Evolutionary conservation across 2,113 vertebrate species (phyloP), one percentile per base, ranked within the genome.

Genomic region (Nothobranchius kuhntae): DNA sequence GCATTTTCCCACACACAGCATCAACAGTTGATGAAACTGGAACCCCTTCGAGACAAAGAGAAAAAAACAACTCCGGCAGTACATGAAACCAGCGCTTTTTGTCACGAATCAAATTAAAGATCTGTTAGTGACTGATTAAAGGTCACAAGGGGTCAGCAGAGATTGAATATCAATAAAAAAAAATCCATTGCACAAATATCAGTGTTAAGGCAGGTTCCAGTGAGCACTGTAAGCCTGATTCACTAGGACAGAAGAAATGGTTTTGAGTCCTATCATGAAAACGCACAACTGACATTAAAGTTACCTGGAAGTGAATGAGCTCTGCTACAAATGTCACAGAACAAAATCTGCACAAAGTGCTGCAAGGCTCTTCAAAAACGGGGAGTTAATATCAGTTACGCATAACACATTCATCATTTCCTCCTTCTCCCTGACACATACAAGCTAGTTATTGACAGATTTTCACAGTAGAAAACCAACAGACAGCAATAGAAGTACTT

Each of bases 71-170:
- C 38, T 9, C 38, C 38, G 4, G 3, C 38, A 40, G 38, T 40
- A 61, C 56, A 86, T 80, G 66, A 85, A 75, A 65, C 67, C 46
- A 13, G 24, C 61, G 35, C 60, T 36, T 3, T 70, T 82, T 82
- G 65, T 66, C 76, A 84, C 84, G 76, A 84, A 87, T 89, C 85
- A 74, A 81, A 74, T 71, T 73, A 73, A 77, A 78, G 68, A 84
- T 82, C 61, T 68, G 60, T 87, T 78, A 68, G 69, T 60, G 12
- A 87, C 76, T 85, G 83, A 89, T 86, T 82, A 85, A 82, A 83
- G 78, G 80, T 83, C 72, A 83, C 21, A 72, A 75, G 73, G 76
- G 76, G 61, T 74, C 71, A 82, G 81, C 84, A 59, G 61, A 74
- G 73, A 69, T 74, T 84, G 70, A 84, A 84, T 84, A 74, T 84